A percentile compares a stretch with the other conserved stretches of the same genome.
Conservation (phyloP, 2,113 vertebrate species). For the Anguilla rostrata region DNA sequence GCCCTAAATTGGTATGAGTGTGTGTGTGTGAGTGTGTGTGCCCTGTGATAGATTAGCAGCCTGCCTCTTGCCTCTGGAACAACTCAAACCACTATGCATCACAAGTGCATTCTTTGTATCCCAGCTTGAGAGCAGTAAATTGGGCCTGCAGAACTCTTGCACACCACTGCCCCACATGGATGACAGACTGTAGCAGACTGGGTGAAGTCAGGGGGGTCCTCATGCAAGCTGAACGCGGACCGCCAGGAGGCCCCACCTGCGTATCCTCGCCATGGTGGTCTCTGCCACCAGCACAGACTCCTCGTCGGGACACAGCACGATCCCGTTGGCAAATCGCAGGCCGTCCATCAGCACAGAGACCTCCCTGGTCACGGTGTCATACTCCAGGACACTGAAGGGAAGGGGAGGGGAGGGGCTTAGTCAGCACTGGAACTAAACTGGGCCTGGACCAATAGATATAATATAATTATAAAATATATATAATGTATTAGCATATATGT, state of each 20-base stretch:
- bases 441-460: background rate
- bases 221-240: background rate
- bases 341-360: constrained; percentile 89
- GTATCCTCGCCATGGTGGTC: constrained; percentile 93
- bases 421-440: background rate
- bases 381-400: constrained; percentile 82
- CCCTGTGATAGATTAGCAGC: too few species aligned
- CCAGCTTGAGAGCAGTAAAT: background rate
- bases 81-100: background rate
- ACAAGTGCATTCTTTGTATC: background rate
- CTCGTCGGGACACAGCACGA: constrained; percentile 88
- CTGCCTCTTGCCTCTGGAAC: background rate
- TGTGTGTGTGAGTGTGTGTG: too few species aligned
- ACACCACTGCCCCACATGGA: background rate
- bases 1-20: too few species aligned
- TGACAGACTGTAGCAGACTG: background rate
- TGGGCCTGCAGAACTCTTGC: background rate
- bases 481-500: too few species aligned
- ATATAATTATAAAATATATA: too few species aligned
- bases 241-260: constrained; percentile 63
- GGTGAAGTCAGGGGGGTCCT: background rate
- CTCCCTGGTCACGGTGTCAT: constrained; percentile 79
- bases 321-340: constrained; percentile 89
- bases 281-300: constrained; percentile 93
- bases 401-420: constrained; percentile 13